Evolutionary conservation across 30 jellyfish, hydroid and myxozoan genomes (phyloP).

Genomic region (Turritopsis rubra): DNA sequence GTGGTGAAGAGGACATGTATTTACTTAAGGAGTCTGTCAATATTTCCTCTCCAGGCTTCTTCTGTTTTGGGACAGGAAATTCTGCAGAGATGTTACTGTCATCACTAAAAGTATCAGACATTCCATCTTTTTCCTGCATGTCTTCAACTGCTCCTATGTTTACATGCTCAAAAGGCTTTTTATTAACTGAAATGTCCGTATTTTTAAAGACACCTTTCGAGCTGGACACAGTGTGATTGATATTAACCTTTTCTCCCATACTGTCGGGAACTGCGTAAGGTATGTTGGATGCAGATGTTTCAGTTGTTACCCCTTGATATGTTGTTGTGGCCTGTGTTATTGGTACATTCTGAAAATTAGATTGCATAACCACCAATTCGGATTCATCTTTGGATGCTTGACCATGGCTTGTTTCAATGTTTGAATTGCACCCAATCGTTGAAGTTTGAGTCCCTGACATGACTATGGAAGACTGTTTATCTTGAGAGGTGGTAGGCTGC

Average conservation of each 20-base stretch:
- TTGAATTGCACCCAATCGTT: not conserved
- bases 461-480: not conserved
- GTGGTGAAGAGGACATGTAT: conserved; percentile 1
- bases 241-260: not conserved
- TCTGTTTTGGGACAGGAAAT: not conserved
- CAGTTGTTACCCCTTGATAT: not conserved
- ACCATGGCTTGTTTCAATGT: not conserved
- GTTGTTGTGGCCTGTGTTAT: not conserved
- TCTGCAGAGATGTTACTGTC: conserved; percentile 16
- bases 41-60: not conserved
- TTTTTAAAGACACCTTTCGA: not conserved
- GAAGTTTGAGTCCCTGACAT: not conserved
- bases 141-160: not conserved
- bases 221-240: not conserved
- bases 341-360: not conserved
- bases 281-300: not conserved
- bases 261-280: not conserved
- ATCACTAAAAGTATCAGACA: not conserved
- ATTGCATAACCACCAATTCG: not conserved
- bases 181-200: not conserved
- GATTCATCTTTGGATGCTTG: not conserved
- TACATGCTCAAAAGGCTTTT: not conserved
- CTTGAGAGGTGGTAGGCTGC: not conserved
- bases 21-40: not conserved
- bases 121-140: not conserved